A percentile compares a stretch with the other conserved stretches of the same genome.
Evolutionary conservation across 1,140 invertebrate species (phyloP).

Genomic region (Calycopis cecrops): DNA sequence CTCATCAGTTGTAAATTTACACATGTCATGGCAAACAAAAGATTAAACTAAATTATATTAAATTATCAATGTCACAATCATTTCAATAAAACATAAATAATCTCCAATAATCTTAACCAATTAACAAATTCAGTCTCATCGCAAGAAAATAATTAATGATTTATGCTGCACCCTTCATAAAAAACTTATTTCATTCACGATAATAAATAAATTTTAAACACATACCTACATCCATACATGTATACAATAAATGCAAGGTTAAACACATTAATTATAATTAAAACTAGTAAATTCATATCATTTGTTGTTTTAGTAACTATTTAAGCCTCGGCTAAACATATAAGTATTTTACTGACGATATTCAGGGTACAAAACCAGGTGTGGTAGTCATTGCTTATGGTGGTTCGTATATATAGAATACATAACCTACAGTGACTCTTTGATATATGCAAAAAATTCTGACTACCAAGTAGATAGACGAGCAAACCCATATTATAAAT

Average conservation of each 20-base stretch:
- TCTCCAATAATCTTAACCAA: conserved; percentile 52
- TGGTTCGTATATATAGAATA: too few species aligned
- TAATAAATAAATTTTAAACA: conserved; percentile 14
- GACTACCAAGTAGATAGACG: too few species aligned
- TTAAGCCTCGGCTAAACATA: not conserved
- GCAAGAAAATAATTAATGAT: conserved; percentile 39
- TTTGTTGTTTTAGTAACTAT: conserved; percentile 9
- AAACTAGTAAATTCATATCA: conserved; percentile 13
- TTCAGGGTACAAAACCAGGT: too few species aligned
- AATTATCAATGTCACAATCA: conserved; percentile 34
- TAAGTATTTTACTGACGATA: too few species aligned
- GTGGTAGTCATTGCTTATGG: too few species aligned
- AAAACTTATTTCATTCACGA: conserved; percentile 29
- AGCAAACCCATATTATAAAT: too few species aligned
- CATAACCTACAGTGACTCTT: too few species aligned
- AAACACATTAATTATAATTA: conserved; percentile 21
- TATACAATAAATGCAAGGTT: conserved; percentile 32
- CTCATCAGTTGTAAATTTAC: conserved; percentile 9
- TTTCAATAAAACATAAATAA: conserved; percentile 62
- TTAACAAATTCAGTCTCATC: conserved; percentile 72
- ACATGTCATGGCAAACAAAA: conserved; percentile 19
- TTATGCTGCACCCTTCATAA: conserved; percentile 46
- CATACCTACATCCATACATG: conserved; percentile 10
- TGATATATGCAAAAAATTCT: too few species aligned
- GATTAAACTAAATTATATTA: conserved; percentile 28